Evolutionary conservation across 2,113 vertebrate species (phyloP), one percentile per base, ranked within the genome.

Genomic region (Corythaixoides concolor): DNA sequence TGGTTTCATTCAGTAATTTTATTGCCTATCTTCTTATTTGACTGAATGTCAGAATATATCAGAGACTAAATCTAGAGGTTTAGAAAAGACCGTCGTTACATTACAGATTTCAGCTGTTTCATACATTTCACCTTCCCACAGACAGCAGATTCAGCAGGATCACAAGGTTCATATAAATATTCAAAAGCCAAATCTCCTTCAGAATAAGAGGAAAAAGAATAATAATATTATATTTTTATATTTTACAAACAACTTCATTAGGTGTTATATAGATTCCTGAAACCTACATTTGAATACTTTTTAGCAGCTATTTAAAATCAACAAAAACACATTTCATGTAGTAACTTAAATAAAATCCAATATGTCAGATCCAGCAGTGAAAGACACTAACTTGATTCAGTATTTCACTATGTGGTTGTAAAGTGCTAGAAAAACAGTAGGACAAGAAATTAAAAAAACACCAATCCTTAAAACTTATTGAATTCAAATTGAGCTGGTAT

Each of bases 331-430:
- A n/a, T n/a, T n/a, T n/a, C n/a, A n/a, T n/a, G n/a, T n/a, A n/a
- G n/a, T n/a, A n/a, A n/a, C 90, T 94, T 86, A 91, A 97, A 95
- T 62, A 82, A 91, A 96, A 93, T 27, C 28, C 41, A 95, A 47
- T 45, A 49, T 19, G 30, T 85, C 66, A 78, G 73, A 85, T 92
- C 69, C 82, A 87, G 78, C 83, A 82, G 66, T 35, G 78, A 94
- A 76, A 59, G 78, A 5, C 45, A 78, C 33, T 89, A 84, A 72
- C 19, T 62, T 78, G 91, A 53, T 35, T 90, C 87, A 87, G 47
- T 20, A 96, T 76, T 91, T 85, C 9, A 9, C 28, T 74, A 43
- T 35, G 49, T 89, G 59, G 59, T 84, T 96, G 75, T 85, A 74
- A 97, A 97, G 23, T 45, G 52, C 62, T 89, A 90, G 77, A 35